These are phyloP conservation scores for Eriosoma lanigerum DNA, from an alignment of 1,140 invertebrate genomes.

Conservation along the genomic window DNA sequence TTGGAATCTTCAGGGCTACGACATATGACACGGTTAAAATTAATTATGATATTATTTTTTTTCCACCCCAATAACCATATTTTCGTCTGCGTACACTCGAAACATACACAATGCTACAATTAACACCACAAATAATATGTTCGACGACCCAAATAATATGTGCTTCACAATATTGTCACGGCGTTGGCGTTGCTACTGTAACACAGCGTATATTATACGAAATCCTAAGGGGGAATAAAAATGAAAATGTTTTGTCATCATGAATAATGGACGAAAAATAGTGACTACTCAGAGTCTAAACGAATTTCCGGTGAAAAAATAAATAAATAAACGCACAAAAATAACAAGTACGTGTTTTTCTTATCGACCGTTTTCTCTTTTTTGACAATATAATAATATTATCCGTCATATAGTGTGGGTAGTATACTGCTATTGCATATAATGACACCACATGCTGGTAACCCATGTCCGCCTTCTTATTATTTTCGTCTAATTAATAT, in stretches of 20 bases:
- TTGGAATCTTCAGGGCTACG: not conserved
- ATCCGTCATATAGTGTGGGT: too few species aligned
- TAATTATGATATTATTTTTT: not conserved
- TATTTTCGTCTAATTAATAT: too few species aligned
- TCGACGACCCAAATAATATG: not conserved
- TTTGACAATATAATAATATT: too few species aligned
- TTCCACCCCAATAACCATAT: not conserved
- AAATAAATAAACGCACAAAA: not conserved
- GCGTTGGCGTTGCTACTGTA: not conserved
- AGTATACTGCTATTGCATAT: too few species aligned
- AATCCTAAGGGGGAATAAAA: not conserved
- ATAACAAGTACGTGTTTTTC: not conserved
- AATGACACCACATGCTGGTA: too few species aligned
- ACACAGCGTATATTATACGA: not conserved
- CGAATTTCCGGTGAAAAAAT: not conserved
- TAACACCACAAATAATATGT: not conserved
- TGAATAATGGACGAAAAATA: conserved; percentile 25
- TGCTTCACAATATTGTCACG: not conserved
- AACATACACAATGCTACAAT: not conserved
- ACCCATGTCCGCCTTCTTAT: too few species aligned
- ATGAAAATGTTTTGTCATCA: conserved; percentile 23
- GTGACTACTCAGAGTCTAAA: conserved; percentile 14
- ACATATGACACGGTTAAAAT: not conserved
- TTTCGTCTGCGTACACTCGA: not conserved
- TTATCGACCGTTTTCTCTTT: not conserved